Evolutionary conservation across 2,113 vertebrate species (phyloP).

Genomic region (Poicephalus gulielmi): DNA sequence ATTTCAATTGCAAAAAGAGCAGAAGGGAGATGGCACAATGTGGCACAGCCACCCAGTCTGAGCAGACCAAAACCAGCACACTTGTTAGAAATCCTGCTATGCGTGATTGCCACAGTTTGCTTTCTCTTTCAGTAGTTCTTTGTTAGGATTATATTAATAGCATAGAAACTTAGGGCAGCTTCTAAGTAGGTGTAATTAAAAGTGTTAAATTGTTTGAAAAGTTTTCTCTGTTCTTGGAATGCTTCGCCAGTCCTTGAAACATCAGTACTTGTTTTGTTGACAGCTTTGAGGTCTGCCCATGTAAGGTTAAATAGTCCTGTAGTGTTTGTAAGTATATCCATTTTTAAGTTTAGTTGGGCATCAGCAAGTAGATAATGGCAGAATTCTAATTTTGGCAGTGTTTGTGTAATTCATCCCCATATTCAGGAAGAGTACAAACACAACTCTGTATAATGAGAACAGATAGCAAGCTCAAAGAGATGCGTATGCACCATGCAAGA

Average conservation of each 20-base stretch:
- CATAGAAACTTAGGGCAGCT: neutral
- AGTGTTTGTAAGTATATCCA: neutral
- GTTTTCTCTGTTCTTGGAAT: neutral
- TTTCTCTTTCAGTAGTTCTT: neutral
- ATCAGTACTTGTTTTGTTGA: fast-evolving
- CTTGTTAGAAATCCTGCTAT: neutral
- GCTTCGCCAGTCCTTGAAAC: neutral
- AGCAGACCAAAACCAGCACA: neutral
- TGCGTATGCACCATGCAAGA: neutral
- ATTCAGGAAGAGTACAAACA: neutral
- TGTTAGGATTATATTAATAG: neutral
- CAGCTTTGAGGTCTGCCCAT: neutral
- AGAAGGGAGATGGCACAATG: neutral
- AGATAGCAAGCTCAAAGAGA: neutral
- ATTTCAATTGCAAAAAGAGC: neutral
- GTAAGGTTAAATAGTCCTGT: neutral
- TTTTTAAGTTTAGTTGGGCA: neutral
- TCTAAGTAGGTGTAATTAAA: neutral
- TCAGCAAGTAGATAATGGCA: neutral
- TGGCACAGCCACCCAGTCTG: neutral
- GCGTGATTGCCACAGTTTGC: neutral
- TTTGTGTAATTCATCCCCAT: neutral
- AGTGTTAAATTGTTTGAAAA: neutral
- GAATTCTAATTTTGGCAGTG: neutral
- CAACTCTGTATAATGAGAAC: neutral